A percentile compares a stretch with the other conserved stretches of the same genome.
phyloP scores from a whole-genome alignment of 2,797 vertebrate species.

The Centroberyx gerrardi region DNA sequence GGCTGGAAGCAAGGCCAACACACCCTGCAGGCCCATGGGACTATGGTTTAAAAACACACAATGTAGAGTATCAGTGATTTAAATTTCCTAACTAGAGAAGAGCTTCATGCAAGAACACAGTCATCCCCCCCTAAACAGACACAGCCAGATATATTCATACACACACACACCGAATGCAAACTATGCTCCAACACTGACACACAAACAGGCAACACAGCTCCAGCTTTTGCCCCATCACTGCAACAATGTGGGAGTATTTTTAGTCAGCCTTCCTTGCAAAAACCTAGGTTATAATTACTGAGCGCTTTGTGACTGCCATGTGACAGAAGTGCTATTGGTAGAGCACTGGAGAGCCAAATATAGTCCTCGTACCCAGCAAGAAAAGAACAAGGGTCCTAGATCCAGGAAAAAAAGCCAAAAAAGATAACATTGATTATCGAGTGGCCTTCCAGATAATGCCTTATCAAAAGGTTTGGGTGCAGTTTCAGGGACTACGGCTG shows the following conservation, averaged over 20 bases:
- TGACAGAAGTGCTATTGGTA: constrained; percentile 80
- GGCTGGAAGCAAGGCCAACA: constrained; percentile 16
- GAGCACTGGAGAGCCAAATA: constrained; percentile 78
- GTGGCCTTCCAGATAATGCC: constrained; percentile 40
- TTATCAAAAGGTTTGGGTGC: constrained; percentile 54
- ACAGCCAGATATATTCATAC: constrained; percentile 24
- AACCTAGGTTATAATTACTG: constrained; percentile 84
- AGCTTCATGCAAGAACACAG: background rate
- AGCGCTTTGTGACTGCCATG: constrained; percentile 83
- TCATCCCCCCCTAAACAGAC: constrained; percentile 20
- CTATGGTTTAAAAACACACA: background rate
- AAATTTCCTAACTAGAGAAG: constrained; percentile 3
- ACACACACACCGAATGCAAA: constrained; percentile 43
- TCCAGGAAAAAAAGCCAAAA: constrained; percentile 36
- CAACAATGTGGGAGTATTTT: constrained; percentile 81
- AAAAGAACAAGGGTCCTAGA: constrained; percentile 55
- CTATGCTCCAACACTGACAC: constrained; percentile 46
- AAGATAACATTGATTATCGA: constrained; percentile 64
- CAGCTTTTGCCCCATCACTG: constrained; percentile 32
- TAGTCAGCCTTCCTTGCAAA: constrained; percentile 73
- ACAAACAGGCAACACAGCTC: constrained; percentile 11
- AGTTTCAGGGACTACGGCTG: constrained; percentile 39
- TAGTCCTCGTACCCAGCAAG: constrained; percentile 69
- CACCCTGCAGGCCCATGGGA: constrained; percentile 15
- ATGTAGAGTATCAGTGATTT: background rate